Conservation (phyloP, 2,113 vertebrate species). For the Vulpes ferrilata region DNA sequence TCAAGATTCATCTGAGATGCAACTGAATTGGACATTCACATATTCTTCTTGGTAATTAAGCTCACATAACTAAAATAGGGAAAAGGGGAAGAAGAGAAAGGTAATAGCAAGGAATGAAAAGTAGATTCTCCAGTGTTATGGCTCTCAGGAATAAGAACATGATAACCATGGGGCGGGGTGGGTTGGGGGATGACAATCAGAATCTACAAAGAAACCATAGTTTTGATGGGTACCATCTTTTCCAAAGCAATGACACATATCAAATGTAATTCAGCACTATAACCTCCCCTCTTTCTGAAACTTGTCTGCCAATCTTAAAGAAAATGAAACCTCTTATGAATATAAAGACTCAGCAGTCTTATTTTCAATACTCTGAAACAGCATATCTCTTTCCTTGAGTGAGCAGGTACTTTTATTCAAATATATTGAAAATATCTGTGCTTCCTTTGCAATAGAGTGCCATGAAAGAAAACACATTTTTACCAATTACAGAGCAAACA, state of each 20-base stretch:
- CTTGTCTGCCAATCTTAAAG: not conserved
- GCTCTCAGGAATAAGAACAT: not conserved
- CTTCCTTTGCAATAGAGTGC: not conserved
- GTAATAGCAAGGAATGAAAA: not conserved
- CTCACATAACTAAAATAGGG: not conserved
- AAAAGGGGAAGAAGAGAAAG: not conserved
- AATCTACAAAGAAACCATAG: not conserved
- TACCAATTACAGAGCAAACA: slow-evolving; percentile 30
- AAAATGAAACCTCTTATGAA: not conserved
- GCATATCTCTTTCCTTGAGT: not conserved
- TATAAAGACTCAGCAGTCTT: not conserved
- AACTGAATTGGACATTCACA: not conserved
- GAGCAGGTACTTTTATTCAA: not conserved
- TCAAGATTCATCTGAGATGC: not conserved
- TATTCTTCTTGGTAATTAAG: not conserved
- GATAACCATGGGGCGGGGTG: not conserved
- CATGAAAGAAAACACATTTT: slow-evolving; percentile 56
- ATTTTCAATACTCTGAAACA: slow-evolving; percentile 23
- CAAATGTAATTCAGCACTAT: not conserved
- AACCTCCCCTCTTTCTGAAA: slow-evolving; percentile 4
- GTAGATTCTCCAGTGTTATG: not conserved
- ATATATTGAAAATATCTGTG: not conserved
- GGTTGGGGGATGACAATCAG: not conserved
- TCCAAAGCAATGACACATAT: not conserved
- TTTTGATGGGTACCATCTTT: not conserved